phyloP scores from a whole-genome alignment of 2,113 vertebrate genomes.

The Perccottus glenii region DNA sequence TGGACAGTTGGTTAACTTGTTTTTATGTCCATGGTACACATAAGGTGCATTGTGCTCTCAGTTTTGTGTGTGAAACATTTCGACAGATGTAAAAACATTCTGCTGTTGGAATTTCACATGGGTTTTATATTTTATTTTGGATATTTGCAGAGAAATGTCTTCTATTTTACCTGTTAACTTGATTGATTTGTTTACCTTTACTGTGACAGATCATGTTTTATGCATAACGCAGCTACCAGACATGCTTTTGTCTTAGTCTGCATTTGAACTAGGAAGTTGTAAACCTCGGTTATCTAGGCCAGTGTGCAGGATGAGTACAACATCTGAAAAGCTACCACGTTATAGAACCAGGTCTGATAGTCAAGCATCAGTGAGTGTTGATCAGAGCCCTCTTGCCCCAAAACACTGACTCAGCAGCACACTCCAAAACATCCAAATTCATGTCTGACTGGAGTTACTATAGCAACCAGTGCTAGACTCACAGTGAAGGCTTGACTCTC shows the following conservation, averaged over 20 bases:
- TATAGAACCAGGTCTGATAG: constrained; percentile 40
- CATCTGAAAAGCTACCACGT: constrained; percentile 29
- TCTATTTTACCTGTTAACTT: constrained; percentile 1
- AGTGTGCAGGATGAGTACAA: constrained; percentile 24
- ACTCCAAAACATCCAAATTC: constrained; percentile 49
- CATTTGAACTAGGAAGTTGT: constrained; percentile 25
- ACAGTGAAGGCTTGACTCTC: constrained; percentile 18
- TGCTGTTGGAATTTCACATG: too few species aligned
- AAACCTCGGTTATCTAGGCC: constrained; percentile 49
- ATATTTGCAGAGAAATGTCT: not conserved
- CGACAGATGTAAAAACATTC: not conserved
- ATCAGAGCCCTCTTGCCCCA: constrained; percentile 38
- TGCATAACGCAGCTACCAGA: not conserved
- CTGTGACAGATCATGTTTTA: constrained; percentile 17
- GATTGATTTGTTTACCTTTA: constrained; percentile 15
- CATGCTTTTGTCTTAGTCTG: constrained; percentile 7
- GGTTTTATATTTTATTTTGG: not conserved
- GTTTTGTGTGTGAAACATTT: not conserved
- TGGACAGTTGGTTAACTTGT: constrained; percentile 27
- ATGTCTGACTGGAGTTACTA: constrained; percentile 57
- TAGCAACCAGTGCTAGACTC: constrained; percentile 58
- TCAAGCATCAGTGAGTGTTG: constrained; percentile 11
- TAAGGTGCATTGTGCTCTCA: constrained; percentile 5
- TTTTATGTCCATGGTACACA: not conserved
- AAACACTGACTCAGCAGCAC: constrained; percentile 65